Conservation (phyloP, 2,113 vertebrate species). For the Equus quagga region DNA sequence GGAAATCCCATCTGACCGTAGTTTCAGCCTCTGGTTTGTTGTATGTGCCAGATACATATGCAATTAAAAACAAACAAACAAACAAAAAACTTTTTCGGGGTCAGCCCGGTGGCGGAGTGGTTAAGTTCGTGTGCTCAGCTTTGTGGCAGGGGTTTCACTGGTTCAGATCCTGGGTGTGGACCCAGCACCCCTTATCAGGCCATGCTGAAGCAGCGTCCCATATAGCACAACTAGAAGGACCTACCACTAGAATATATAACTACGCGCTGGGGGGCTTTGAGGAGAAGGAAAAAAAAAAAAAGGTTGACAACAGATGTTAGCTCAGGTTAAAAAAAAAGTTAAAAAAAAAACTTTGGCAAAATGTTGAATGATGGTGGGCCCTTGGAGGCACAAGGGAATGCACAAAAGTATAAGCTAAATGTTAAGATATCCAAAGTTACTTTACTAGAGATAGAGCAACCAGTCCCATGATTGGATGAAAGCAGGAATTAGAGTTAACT, state of each 20-base stretch:
- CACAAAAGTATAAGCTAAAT: not conserved
- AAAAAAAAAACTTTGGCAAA: not conserved
- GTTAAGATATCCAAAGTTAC: not conserved
- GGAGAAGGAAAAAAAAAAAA: too few relatives aligned
- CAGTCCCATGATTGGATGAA: not conserved
- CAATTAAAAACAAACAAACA: not conserved
- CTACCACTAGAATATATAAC: too few relatives aligned
- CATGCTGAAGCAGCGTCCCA: too few relatives aligned
- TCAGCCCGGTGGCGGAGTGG: too few relatives aligned
- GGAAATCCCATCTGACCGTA: not conserved
- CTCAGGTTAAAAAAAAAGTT: too few relatives aligned
- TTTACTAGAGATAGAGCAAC: not conserved
- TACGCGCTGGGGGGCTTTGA: too few relatives aligned
- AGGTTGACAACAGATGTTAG: too few relatives aligned
- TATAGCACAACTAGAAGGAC: too few relatives aligned
- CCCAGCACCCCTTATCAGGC: too few relatives aligned
- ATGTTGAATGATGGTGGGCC: not conserved
- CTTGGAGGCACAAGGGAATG: not conserved
- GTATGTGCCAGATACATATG: not conserved
- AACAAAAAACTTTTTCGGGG: not conserved
- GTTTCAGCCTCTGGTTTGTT: not conserved
- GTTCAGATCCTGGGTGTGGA: too few relatives aligned
- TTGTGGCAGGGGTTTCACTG: too few relatives aligned
- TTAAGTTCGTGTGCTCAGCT: too few relatives aligned
- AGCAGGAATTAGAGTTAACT: not conserved